Evolutionary conservation across 2,797 vertebrate species (phyloP).

Genomic region (Rhinogobio ventralis): DNA sequence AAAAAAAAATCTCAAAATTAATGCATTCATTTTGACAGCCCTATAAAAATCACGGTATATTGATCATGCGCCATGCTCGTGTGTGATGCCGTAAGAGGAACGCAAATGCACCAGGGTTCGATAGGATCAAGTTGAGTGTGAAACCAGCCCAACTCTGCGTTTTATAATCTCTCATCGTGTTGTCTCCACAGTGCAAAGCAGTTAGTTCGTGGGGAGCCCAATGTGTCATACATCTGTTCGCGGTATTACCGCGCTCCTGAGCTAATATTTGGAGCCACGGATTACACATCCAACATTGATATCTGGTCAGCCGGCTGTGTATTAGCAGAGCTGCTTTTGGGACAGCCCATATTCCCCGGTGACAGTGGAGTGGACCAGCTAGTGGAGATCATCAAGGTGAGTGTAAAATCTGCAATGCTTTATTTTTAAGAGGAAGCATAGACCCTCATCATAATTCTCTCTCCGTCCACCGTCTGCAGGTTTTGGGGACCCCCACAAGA

Average conservation of each 20-base stretch:
- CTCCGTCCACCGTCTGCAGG: constrained; percentile 72
- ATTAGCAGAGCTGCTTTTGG: constrained; percentile 90
- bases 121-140: not conserved
- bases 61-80: not conserved
- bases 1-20: too few species aligned
- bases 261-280: constrained; percentile 95
- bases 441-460: not conserved
- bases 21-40: not conserved
- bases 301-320: constrained; percentile 97
- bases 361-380: constrained; percentile 96
- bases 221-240: constrained; percentile 96
- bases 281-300: constrained; percentile 95
- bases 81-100: not conserved
- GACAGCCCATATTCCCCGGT: constrained; percentile 93
- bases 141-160: not conserved
- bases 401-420: not conserved
- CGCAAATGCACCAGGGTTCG: not conserved
- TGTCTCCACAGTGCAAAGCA: constrained; percentile 86
- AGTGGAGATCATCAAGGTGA: constrained; percentile 95
- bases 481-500: constrained; percentile 93
- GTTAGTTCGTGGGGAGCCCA: constrained; percentile 91
- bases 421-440: not conserved
- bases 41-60: not conserved
- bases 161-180: not conserved
- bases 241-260: constrained; percentile 95